Percentiles rank a stretch among this genome's conserved stretches.
phyloP scores from a whole-genome alignment of 2,888 invertebrate species.

The Cantharis lateralis region DNA sequence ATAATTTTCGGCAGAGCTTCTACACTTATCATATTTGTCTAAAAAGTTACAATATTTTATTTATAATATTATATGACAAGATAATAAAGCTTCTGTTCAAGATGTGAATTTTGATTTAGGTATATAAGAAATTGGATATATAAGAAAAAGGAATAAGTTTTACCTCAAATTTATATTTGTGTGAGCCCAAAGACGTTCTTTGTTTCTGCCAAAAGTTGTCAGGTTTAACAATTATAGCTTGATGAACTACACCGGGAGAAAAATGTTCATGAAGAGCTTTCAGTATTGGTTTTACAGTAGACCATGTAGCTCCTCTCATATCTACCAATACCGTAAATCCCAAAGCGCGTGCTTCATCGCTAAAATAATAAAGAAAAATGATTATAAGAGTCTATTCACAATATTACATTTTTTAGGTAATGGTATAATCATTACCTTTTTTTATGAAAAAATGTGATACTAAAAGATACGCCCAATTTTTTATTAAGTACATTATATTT shows the following conservation, averaged over 20 bases:
- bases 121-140: too few relatives aligned
- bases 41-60: slow-evolving; percentile 51
- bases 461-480: background rate
- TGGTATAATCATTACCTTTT: too few relatives aligned
- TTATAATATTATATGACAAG: background rate
- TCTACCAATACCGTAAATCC: slow-evolving; percentile 97
- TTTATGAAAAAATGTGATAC: background rate
- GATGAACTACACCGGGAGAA: slow-evolving; percentile 85
- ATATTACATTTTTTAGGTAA: background rate
- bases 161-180: slow-evolving; percentile 99
- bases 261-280: slow-evolving; percentile 97
- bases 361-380: slow-evolving; percentile 57
- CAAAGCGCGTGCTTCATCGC: slow-evolving; percentile 82
- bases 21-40: slow-evolving; percentile 95
- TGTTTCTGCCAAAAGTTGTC: slow-evolving; percentile 99
- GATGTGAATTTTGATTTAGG: background rate
- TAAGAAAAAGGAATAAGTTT: slow-evolving; percentile 38
- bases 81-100: background rate
- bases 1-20: slow-evolving; percentile 93
- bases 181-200: slow-evolving; percentile 93
- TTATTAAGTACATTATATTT: background rate
- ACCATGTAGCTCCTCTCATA: slow-evolving; percentile 97
- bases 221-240: slow-evolving; percentile 96
- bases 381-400: background rate
- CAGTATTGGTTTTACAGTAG: slow-evolving; percentile 94